Conservation (phyloP, 2,113 vertebrate species). For the Bos javanicus region DNA sequence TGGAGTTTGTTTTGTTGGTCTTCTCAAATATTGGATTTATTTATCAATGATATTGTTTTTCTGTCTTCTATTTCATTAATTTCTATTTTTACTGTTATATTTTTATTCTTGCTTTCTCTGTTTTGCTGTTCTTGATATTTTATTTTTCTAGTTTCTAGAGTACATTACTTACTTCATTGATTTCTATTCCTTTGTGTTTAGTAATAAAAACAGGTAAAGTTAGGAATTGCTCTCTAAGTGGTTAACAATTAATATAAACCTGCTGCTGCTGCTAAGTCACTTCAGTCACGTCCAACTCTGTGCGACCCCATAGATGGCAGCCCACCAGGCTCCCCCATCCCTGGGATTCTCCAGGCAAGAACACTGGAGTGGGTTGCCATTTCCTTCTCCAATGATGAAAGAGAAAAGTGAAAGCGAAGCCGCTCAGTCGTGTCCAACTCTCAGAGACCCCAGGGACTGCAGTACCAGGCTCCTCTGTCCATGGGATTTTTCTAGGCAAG, state of each 20-base stretch:
- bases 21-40: neutral
- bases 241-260: neutral
- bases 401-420: too few relatives aligned
- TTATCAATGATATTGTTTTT: neutral
- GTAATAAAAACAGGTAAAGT: neutral
- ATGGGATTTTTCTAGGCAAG: too few relatives aligned
- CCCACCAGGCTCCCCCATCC: too few relatives aligned
- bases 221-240: neutral
- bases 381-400: too few relatives aligned
- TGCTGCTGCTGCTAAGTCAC: too few relatives aligned
- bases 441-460: too few relatives aligned
- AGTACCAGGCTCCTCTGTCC: too few relatives aligned
- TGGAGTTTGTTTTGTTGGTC: neutral
- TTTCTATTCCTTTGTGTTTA: slow-evolving; percentile 5
- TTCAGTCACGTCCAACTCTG: too few relatives aligned
- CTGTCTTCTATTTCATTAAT: neutral
- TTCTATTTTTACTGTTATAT: neutral
- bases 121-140: neutral
- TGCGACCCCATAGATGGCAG: too few relatives aligned
- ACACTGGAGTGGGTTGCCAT: too few relatives aligned
- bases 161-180: neutral
- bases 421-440: too few relatives aligned
- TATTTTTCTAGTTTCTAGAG: neutral
- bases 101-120: neutral
- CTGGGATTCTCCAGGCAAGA: too few relatives aligned